A percentile compares a stretch with the other conserved stretches of the same genome.
Evolutionary conservation across 2,888 invertebrate species (phyloP).

Genomic region (Dolomedes plantarius): DNA sequence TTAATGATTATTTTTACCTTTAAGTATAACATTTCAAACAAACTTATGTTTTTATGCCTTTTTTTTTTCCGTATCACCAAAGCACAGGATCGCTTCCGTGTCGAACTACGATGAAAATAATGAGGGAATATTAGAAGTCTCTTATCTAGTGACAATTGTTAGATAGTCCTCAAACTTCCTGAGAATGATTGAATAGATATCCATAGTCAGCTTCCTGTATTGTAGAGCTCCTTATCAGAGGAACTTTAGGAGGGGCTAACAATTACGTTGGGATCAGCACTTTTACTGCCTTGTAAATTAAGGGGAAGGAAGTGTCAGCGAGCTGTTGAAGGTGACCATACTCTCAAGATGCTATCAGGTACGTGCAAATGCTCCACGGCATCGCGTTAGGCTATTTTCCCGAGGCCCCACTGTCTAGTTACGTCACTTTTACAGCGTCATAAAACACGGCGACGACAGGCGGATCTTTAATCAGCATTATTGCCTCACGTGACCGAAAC

Average conservation of each 20-base stretch:
- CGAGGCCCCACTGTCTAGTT: slow-evolving; percentile 35
- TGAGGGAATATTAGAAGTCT: no score
- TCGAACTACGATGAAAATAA: no score
- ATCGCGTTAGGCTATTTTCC: slow-evolving; percentile 15
- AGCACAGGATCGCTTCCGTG: no score
- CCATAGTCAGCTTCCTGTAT: not conserved
- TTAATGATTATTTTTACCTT: no score
- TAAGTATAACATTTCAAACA: no score
- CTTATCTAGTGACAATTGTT: no score
- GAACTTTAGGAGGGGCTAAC: not conserved
- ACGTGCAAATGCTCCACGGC: slow-evolving; percentile 33
- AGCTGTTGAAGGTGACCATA: slow-evolving; percentile 4
- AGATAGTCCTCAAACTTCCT: no score
- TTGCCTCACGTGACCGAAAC: slow-evolving; percentile 61
- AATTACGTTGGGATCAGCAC: not conserved
- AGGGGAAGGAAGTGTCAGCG: not conserved
- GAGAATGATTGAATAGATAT: no score
- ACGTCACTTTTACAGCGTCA: slow-evolving; percentile 67
- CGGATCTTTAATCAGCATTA: slow-evolving; percentile 58
- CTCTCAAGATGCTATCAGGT: slow-evolving; percentile 50
- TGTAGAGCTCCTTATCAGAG: not conserved
- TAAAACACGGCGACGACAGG: slow-evolving; percentile 59
- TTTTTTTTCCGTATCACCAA: no score
- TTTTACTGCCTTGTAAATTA: slow-evolving; percentile 28
- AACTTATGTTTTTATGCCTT: no score